Evolutionary conservation across 2,797 vertebrate species (phyloP).

Genomic region (Scolopax rusticola): DNA sequence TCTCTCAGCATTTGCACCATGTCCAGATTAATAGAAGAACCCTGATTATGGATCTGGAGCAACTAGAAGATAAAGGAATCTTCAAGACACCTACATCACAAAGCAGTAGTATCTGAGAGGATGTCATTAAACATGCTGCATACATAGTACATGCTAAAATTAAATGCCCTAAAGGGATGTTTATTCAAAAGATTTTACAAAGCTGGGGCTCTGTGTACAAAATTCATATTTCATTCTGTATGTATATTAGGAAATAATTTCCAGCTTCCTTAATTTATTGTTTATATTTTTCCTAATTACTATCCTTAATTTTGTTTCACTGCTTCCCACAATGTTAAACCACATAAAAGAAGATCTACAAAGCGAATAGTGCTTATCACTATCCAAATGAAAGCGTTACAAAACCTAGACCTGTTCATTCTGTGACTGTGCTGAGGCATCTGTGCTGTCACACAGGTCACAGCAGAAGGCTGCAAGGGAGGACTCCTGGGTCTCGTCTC

Average conservation of each 20-base stretch:
- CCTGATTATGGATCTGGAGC: neutral
- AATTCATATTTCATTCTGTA: neutral
- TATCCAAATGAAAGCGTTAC: neutral
- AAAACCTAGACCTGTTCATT: neutral
- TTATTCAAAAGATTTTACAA: neutral
- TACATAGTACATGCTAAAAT: neutral
- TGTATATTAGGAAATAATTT: conserved; percentile 2
- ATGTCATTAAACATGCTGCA: conserved; percentile 3
- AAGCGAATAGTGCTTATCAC: neutral
- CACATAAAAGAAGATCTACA: neutral
- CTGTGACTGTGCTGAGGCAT: neutral
- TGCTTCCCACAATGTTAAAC: neutral
- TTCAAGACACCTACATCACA: neutral
- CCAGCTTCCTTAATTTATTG: conserved; percentile 10
- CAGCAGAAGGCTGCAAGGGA: neutral
- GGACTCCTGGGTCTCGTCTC: neutral
- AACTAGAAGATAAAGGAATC: neutral
- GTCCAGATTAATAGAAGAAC: neutral
- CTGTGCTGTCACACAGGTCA: neutral
- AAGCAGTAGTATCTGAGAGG: conserved; percentile 6
- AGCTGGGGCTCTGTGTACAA: neutral
- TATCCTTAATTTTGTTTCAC: conserved; percentile 23
- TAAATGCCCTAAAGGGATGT: neutral
- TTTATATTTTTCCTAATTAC: conserved; percentile 36
- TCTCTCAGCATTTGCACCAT: neutral